A percentile compares a stretch with the other conserved stretches of the same genome.
Conservation (phyloP, 2,888 invertebrate species). For the Ophonus ardosiacus region DNA sequence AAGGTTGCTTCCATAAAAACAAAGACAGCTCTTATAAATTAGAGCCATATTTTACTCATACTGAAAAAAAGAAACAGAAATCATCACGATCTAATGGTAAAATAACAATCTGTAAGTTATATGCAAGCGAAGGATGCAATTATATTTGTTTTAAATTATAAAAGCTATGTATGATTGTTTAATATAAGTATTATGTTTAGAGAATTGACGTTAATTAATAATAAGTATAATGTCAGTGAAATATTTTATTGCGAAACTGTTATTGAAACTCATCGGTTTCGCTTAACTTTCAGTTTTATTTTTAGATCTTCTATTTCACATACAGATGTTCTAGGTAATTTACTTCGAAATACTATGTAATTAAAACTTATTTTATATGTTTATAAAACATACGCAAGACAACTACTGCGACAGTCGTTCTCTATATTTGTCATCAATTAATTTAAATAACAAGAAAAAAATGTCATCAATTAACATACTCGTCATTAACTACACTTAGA, state of each 20-base stretch:
- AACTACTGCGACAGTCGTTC: neutral
- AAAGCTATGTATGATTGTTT: slow-evolving; percentile 40
- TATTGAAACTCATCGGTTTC: slow-evolving; percentile 22
- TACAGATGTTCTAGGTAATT: neutral
- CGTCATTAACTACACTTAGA: slow-evolving; percentile 6
- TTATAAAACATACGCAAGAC: neutral
- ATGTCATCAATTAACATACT: slow-evolving; percentile 8
- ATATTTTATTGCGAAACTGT: slow-evolving; percentile 54
- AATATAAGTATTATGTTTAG: slow-evolving; percentile 23
- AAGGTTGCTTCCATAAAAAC: slow-evolving; percentile 44
- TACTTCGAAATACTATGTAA: neutral
- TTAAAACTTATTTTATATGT: neutral
- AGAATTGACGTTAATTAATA: slow-evolving; percentile 45
- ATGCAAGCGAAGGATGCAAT: slow-evolving; percentile 32
- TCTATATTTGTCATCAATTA: neutral
- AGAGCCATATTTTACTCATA: slow-evolving; percentile 41
- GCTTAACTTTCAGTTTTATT: slow-evolving; percentile 28
- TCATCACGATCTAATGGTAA: slow-evolving; percentile 33
- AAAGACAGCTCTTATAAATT: slow-evolving; percentile 36
- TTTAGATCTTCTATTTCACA: neutral
- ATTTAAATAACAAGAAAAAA: no score
- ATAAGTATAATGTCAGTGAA: slow-evolving; percentile 54
- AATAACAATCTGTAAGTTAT: slow-evolving; percentile 27
- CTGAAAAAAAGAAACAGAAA: slow-evolving; percentile 22
- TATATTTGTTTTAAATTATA: slow-evolving; percentile 58